Percentiles rank a stretch among this genome's conserved stretches.
phyloP scores from a whole-genome alignment of 2,797 vertebrate species.

The Eutrigla gurnardus region DNA sequence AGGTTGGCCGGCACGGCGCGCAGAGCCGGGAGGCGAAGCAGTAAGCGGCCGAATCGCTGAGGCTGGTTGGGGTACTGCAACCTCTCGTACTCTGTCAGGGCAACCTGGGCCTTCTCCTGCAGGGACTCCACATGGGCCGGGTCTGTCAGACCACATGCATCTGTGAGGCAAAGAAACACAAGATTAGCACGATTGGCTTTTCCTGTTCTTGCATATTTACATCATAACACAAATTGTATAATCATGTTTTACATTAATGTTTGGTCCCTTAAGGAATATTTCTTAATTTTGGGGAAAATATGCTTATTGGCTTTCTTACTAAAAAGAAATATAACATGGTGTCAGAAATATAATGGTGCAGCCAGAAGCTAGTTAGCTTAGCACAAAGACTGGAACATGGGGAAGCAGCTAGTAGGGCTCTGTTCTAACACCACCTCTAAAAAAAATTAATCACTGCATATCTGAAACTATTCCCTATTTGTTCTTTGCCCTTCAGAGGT shows the following conservation, averaged over 20 bases:
- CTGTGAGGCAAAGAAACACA: constrained; percentile 70
- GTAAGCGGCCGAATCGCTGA: constrained; percentile 92
- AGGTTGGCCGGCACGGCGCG: constrained; percentile 93
- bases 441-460: not conserved
- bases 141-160: constrained; percentile 95
- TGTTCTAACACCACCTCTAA: not conserved
- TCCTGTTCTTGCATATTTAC: not conserved
- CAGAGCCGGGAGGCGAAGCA: constrained; percentile 93
- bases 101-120: constrained; percentile 97
- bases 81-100: constrained; percentile 93
- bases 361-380: not conserved
- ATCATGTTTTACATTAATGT: not conserved
- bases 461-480: not conserved
- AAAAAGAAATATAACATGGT: not conserved
- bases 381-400: not conserved
- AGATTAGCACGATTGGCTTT: not conserved
- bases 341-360: not conserved
- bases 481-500: constrained; percentile 27
- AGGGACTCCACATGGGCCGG: constrained; percentile 91
- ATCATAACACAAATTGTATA: not conserved
- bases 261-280: not conserved
- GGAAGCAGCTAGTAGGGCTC: not conserved
- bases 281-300: not conserved
- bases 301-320: not conserved
- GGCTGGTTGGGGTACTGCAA: constrained; percentile 94